Evolutionary conservation across 2,888 invertebrate genomes (phyloP), one percentile per base, ranked within the genome.

Genomic region (Amphipyra tragopoginis): DNA sequence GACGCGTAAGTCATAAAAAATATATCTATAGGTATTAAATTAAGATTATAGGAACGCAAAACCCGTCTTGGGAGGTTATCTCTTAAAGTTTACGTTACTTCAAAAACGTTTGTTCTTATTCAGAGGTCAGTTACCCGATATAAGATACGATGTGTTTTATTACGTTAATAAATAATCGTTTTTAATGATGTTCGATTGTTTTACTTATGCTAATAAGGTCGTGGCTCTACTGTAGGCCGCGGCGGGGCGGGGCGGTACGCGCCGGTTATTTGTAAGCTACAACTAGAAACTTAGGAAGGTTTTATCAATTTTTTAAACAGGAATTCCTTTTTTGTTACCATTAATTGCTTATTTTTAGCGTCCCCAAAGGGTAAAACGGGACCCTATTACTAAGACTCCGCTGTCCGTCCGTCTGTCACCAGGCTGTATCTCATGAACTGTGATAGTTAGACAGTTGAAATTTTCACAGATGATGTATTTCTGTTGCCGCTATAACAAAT

Each of bases 81-180:
- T 51, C 81, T 49, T 21, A 26, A 9, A 42, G 51, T 69, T 54
- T 61, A 70, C 64, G 63, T 69, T 75, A 75, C 79, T 77, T 68
- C 62, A 50, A 70, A 76, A 77, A 38, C 78, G 55, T 69, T 81
- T 82, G 79, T 82, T 77, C 79, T 81, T 62, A 63, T 54, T 73
- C 33, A 74, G 65, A 76, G 79, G 76, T 79, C 82, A 76, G 56
- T 82, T 69, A 82, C 81, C 81, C 81, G 72, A 72, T 79, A 70
- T 39, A 36, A 36, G 54, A 60, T 63, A 61, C 45, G 50, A 70
- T 73, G 71, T 60, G 49, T 53, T 56, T 60, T 58, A 64, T 60
- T 42, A 49, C 52, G 50, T 15, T 11, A 54, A 50, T 65, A 50
- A 55, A 58, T 40, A 33, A 50, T 8, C 26, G 39, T 54, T 53